Evolutionary conservation across 2,797 vertebrate species (phyloP).

Genomic region (Aplochiton taeniatus): DNA sequence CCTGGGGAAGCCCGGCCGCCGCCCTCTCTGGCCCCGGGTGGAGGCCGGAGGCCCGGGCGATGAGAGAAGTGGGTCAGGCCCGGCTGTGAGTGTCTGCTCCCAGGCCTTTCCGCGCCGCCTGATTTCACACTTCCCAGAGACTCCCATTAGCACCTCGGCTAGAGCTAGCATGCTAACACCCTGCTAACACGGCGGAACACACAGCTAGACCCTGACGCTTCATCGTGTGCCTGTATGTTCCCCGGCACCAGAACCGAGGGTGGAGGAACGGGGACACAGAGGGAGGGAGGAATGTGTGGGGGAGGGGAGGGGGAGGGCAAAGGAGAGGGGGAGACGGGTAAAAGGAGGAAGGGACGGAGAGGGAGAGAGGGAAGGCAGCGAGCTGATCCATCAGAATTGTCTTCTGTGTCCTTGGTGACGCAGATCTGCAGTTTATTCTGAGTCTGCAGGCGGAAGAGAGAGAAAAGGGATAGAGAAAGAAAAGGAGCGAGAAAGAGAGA

Average conservation of each 20-base stretch:
- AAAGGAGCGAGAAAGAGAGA: conserved; percentile 21
- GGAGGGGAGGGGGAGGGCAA: conserved; percentile 22
- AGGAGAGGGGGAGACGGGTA: conserved; percentile 22
- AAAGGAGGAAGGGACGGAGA: conserved; percentile 17
- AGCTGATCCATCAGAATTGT: conserved; percentile 52
- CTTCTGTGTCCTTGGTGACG: conserved; percentile 63
- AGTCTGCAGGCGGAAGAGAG: conserved; percentile 45
- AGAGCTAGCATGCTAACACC: conserved; percentile 28
- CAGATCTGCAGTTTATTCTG: conserved; percentile 53
- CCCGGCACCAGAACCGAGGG: conserved; percentile 3
- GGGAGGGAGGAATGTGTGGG: conserved; percentile 6
- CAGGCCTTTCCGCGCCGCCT: conserved; percentile 30
- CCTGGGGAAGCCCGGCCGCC: no score
- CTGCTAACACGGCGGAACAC: neutral
- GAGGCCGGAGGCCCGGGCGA: no score
- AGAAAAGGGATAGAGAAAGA: conserved; percentile 30
- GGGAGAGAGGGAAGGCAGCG: conserved; percentile 17
- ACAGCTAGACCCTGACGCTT: no score
- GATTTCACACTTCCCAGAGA: conserved; percentile 49
- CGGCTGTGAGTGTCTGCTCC: conserved; percentile 44
- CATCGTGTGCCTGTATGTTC: no score
- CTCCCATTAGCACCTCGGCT: conserved; percentile 28
- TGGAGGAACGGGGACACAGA: neutral
- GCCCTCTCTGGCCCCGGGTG: no score
- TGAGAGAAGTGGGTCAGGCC: conserved; percentile 37